phyloP scores from a whole-genome alignment of 2,797 vertebrate genomes.

The Apodemus agrarius region DNA sequence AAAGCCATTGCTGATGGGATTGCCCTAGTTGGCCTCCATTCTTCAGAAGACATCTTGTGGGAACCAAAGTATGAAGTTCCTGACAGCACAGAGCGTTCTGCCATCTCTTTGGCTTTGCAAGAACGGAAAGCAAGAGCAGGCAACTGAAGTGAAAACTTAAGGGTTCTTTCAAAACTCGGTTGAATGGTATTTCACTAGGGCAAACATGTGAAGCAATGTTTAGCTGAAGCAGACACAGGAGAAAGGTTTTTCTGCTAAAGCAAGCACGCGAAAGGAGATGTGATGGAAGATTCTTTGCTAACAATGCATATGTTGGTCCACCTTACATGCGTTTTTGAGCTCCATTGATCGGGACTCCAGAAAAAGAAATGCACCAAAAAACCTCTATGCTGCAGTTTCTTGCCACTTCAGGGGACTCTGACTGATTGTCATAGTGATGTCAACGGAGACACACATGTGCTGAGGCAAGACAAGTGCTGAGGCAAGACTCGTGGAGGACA shows the following conservation, averaged over 20 bases:
- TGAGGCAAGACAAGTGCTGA: background rate
- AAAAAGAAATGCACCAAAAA: background rate
- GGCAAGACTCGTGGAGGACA: background rate
- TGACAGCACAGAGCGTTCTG: background rate
- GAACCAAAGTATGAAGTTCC: background rate
- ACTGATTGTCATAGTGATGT: background rate
- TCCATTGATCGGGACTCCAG: background rate
- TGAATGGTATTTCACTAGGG: background rate
- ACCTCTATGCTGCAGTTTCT: background rate
- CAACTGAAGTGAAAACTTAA: background rate
- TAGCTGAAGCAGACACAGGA: no score
- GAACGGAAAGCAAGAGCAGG: background rate
- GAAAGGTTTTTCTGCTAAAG: no score
- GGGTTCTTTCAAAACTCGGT: background rate
- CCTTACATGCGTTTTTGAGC: background rate
- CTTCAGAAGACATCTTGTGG: background rate
- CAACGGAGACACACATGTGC: background rate
- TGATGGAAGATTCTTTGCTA: background rate
- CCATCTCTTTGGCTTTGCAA: slow-evolving; percentile 3
- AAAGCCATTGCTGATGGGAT: background rate
- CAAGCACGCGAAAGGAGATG: no score
- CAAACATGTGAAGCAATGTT: background rate
- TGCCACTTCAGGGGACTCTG: background rate
- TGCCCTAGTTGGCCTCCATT: background rate
- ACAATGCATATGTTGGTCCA: background rate